phyloP scores from a whole-genome alignment of 2,797 vertebrate genomes.

The Brachyrhaphis roseni region DNA sequence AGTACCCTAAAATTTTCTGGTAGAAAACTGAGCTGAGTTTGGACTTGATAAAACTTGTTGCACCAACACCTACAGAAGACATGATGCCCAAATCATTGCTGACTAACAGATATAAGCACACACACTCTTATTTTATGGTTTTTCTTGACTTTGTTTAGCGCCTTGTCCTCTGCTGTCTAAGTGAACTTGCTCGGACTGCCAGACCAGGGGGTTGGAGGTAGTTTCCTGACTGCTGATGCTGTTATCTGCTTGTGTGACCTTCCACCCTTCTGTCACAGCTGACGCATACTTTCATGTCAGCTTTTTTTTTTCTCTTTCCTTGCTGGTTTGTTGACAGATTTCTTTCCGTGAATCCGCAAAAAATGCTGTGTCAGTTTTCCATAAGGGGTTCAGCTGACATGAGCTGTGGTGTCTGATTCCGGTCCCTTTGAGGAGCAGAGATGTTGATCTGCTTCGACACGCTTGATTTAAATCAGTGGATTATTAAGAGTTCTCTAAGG shows the following conservation, averaged over 20 bases:
- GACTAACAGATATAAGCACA: background rate
- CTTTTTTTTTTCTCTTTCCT: conserved; percentile 29
- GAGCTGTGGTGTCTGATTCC: background rate
- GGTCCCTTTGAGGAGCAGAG: background rate
- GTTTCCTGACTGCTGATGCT: conserved; percentile 26
- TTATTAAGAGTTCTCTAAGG: background rate
- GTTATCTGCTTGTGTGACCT: conserved; percentile 42
- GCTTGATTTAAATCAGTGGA: background rate
- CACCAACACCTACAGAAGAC: background rate
- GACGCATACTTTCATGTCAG: conserved; percentile 36
- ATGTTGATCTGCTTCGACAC: background rate
- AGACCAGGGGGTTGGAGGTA: background rate
- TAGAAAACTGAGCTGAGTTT: background rate
- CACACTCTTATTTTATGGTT: background rate
- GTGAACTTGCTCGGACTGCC: background rate
- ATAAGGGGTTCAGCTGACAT: conserved; percentile 2
- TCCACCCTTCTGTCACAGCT: conserved; percentile 33
- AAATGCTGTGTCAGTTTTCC: conserved; percentile 9
- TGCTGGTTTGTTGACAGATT: conserved; percentile 22
- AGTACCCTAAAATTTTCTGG: background rate
- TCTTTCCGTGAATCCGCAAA: conserved; percentile 1
- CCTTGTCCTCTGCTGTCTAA: background rate
- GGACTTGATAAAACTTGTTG: background rate
- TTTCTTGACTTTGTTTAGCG: background rate
- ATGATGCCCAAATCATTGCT: background rate